Base-by-base conservation (phyloP, 2,888 invertebrate genomes). In the Dicyrtomina minuta region DNA sequence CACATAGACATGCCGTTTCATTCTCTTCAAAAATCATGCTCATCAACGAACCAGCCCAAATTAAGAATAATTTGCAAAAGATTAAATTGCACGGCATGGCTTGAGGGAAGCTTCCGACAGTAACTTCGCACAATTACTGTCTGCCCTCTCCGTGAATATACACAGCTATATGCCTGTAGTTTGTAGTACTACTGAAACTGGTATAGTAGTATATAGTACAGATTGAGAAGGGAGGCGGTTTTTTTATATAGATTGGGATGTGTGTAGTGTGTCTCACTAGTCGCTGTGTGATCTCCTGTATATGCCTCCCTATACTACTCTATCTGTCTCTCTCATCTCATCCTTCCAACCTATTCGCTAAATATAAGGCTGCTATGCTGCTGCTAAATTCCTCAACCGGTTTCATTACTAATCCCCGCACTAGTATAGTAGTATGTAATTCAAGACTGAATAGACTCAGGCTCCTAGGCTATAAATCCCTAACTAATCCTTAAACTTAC, bases 11-110 rank as follows among this genome's bases (percentile, higher is more conserved):
- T 41, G 17, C 51, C 22, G 17, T 22, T 51, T 20, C 51, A 17
- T 17, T 6, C 13, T 17, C 8, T 26, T n/a, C 6, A 13, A 64
- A 51, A 64, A 51, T 51, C 64, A 64, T 64, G 33, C 39, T 39
- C 33, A 49, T 51, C 64, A 51, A 20, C 49, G 22, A 24, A 62
- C 46, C 49, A 27, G 33, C 22, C 62, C 64, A 64, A 64, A 64
- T 64, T 51, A 39, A 64, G 64, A 51, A 49, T 64, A 64, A 64
- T 64, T 64, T 62, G 49, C 39, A 49, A 64, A 61, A 64, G 64
- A 49, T 64, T 64, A 64, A 27, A 64, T 53, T 64, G 20, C 39
- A 62, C 51, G 33, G 62, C 62, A 51, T 33, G 10, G 33, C 33
- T 33, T 33, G 3, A 33, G 39, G 64, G 64, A 51, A 43, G 59